Evolutionary conservation across 2,888 invertebrate genomes (phyloP), one percentile per base, ranked within the genome.

Genomic region (Rhagonycha lutea): DNA sequence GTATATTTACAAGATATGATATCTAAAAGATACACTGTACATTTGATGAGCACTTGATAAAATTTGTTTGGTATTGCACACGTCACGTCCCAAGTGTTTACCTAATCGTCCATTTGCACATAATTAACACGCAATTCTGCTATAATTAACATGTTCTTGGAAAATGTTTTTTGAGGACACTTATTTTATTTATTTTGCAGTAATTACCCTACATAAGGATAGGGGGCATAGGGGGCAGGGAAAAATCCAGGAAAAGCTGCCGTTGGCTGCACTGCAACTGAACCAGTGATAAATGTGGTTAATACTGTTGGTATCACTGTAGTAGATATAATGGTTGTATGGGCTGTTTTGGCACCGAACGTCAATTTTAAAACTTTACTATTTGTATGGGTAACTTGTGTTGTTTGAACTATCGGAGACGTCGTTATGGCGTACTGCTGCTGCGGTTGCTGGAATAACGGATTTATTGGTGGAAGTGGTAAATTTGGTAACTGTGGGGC

Each of bases 341-440:
- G 94, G 0, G 96, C 93, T 0, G 96, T 96, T 87, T 95, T 95
- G 32, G 96, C 96, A n/a, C 96, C 96, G 85, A 96, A 96, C 11
- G 96, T 96, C 80, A 96, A 88, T 87, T 96, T 96, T 78, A 96
- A 88, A 70, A 96, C 89, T 88, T 95, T 94, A 82, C 96, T 95
- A 79, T 94, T 92, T 0, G 95, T 95, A 80, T 94, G 91, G 1
- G 94, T 94, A 12, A 95, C 91, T 82, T 94, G 89, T 0, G 95
- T 95, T 83, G 94, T 95, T 76, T 94, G 91, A 24, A 96, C 90
- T n/a, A 95, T 89, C 0, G 95, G 95, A 0, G 95, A 94, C 10
- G 95, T 95, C 26, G 94, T 94, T 18, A 96, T 87, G 60, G 94
- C 92, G 85, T 92, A 94, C 82, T 95, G 95, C 65, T 91, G 94